These are phyloP conservation scores for Didymodactylos carnosus DNA, from an alignment of 2,888 invertebrate genomes.

Conservation along the genomic window DNA sequence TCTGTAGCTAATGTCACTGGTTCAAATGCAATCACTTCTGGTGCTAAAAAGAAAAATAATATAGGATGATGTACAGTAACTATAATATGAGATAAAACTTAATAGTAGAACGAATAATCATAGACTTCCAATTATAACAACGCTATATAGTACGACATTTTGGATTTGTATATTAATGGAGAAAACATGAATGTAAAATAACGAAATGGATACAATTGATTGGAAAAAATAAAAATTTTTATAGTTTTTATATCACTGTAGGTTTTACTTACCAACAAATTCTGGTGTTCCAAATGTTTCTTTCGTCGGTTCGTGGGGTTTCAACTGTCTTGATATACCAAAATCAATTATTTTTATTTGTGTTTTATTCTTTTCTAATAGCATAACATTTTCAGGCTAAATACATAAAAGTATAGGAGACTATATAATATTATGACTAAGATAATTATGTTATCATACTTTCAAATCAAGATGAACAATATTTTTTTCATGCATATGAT, in stretches of 20 bases:
- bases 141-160: too few species aligned
- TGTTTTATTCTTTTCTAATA: slow-evolving; percentile 38
- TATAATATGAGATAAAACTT: too few species aligned
- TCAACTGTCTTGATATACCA: slow-evolving; percentile 40
- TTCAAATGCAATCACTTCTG: slow-evolving; percentile 46
- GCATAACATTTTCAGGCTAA: slow-evolving; percentile 47
- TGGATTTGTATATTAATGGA: too few species aligned
- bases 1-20: slow-evolving; percentile 45
- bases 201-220: too few species aligned
- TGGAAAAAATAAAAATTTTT: too few species aligned
- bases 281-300: slow-evolving; percentile 43
- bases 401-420: slow-evolving; percentile 7
- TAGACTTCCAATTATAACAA: too few species aligned
- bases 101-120: too few species aligned
- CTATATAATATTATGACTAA: not conserved
- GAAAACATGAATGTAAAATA: too few species aligned
- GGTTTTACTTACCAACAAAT: slow-evolving; percentile 40
- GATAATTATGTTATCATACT: slow-evolving; percentile 21
- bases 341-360: slow-evolving; percentile 47
- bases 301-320: slow-evolving; percentile 33
- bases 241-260: too few species aligned
- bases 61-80: too few species aligned
- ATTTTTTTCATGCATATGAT: slow-evolving; percentile 44
- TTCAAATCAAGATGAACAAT: slow-evolving; percentile 50
- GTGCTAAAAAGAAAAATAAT: slow-evolving; percentile 38